A percentile compares a stretch with the other conserved stretches of the same genome.
Conservation (phyloP, 2,113 vertebrate genomes). For the Gracilinanus agilis region DNA sequence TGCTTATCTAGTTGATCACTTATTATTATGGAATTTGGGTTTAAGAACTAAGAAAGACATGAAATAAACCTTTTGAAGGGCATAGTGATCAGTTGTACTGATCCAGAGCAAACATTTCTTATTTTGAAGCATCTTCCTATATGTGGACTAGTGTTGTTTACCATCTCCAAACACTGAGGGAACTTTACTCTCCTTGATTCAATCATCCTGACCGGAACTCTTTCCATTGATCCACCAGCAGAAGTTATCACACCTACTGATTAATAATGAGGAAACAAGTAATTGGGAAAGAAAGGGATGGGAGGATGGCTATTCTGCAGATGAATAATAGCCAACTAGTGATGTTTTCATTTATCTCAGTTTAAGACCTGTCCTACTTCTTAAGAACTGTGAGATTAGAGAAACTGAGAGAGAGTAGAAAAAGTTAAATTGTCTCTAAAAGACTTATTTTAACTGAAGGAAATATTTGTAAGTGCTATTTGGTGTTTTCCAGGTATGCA, state of each 20-base stretch:
- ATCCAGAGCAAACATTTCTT: background rate
- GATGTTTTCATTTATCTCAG: background rate
- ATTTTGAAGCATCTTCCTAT: background rate
- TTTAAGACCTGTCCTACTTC: background rate
- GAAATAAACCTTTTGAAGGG: constrained; percentile 18
- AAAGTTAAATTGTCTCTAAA: background rate
- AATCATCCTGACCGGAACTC: constrained; percentile 24
- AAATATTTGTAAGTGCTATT: background rate
- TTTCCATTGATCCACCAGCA: background rate
- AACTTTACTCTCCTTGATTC: constrained; percentile 9
- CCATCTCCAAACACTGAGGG: background rate
- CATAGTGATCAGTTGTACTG: background rate
- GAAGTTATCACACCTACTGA: background rate
- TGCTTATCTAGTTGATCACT: background rate
- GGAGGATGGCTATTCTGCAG: background rate
- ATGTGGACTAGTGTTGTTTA: background rate
- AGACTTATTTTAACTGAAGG: background rate
- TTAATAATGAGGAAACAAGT: background rate
- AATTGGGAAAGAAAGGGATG: background rate
- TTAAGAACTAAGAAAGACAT: background rate
- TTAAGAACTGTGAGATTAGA: background rate
- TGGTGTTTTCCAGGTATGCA: constrained; percentile 87
- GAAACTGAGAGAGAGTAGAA: background rate
- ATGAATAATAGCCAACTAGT: background rate
- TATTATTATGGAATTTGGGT: background rate